phyloP scores from a whole-genome alignment of 2,888 invertebrate species.

The Lordiphosa fenestrarum region DNA sequence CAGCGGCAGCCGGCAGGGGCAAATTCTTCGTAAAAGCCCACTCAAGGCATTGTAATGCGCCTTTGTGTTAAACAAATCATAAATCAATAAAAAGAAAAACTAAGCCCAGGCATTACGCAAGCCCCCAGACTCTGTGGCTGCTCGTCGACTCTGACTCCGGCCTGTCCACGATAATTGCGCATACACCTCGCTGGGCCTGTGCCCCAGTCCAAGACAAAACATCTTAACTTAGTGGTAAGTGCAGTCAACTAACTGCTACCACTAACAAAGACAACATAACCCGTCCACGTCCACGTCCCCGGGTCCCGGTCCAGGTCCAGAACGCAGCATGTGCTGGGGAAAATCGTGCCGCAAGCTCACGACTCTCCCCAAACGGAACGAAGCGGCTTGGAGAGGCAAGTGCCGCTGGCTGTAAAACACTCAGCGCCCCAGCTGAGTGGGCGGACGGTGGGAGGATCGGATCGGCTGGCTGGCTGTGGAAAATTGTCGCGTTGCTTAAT shows the following conservation, averaged over 20 bases:
- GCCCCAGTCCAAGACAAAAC: conserved; percentile 55
- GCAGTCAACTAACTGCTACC: conserved; percentile 73
- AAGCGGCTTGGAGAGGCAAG: conserved; percentile 55
- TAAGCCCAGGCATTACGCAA: conserved; percentile 65
- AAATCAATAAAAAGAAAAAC: conserved; percentile 75
- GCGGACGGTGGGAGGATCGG: conserved; percentile 33
- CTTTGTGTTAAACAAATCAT: conserved; percentile 74
- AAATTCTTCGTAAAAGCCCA: conserved; percentile 69
- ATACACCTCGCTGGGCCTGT: conserved; percentile 58
- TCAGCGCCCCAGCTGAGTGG: conserved; percentile 60
- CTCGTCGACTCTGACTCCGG: conserved; percentile 35
- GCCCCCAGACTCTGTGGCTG: conserved; percentile 12
- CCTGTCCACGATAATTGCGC: conserved; percentile 72
- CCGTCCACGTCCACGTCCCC: conserved; percentile 46
- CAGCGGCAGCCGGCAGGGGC: conserved; percentile 21
- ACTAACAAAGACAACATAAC: conserved; percentile 70
- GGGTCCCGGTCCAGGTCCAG: conserved; percentile 51
- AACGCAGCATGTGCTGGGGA: conserved; percentile 75
- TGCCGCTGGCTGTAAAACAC: conserved; percentile 71
- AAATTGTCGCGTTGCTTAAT: conserved; percentile 73
- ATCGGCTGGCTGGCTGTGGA: conserved; percentile 56
- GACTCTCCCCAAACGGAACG: conserved; percentile 41
- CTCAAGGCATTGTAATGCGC: conserved; percentile 69
- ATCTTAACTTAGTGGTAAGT: conserved; percentile 76
- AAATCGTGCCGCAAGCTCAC: conserved; percentile 69